Evolutionary conservation across 2,113 vertebrate genomes (phyloP).

Genomic region (Lichenostomus cassidix): DNA sequence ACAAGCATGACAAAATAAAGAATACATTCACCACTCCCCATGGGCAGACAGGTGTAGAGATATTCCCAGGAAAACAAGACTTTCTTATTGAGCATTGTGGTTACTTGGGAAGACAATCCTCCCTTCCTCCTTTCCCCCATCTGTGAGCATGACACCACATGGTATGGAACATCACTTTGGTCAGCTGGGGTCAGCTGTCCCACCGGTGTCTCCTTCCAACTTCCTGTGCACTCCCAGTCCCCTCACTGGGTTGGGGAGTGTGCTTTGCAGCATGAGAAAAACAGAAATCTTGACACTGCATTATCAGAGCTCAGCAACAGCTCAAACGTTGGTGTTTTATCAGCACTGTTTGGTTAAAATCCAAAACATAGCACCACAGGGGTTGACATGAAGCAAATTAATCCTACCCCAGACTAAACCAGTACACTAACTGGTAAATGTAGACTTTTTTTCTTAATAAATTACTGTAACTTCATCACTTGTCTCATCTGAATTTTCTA

Average conservation of each 20-base stretch:
- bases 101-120: background rate
- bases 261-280: background rate
- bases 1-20: background rate
- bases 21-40: background rate
- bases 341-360: background rate
- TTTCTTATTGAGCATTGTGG: accelerated
- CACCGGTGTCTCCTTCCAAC: background rate
- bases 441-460: background rate
- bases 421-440: background rate
- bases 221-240: background rate
- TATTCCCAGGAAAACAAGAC: background rate
- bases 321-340: background rate
- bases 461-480: background rate
- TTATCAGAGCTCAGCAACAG: background rate
- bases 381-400: background rate
- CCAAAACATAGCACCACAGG: background rate
- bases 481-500: background rate
- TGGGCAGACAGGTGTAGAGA: background rate
- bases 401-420: background rate
- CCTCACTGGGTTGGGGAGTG: background rate
- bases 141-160: background rate
- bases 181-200: background rate
- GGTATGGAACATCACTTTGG: background rate
- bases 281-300: background rate
- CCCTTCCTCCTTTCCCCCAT: background rate